Percentiles rank a stretch among this genome's conserved stretches.
phyloP scores from a whole-genome alignment of 2,113 vertebrate species.

The Salvelinus namaycush region DNA sequence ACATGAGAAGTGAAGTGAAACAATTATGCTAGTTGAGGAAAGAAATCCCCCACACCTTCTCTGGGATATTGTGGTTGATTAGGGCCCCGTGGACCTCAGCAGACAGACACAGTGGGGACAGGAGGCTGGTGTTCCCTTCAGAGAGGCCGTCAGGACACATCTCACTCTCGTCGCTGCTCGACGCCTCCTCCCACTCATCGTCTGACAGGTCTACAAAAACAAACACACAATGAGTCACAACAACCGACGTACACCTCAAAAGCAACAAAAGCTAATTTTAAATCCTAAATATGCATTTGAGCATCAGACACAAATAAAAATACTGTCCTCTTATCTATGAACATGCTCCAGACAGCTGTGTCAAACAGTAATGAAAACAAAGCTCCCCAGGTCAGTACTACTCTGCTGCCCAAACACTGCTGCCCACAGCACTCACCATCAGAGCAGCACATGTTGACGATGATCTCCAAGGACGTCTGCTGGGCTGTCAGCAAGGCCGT shows the following conservation, averaged over 20 bases:
- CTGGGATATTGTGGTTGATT: conserved; percentile 84
- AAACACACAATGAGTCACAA: neutral
- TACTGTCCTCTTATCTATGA: conserved; percentile 16
- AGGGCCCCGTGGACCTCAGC: conserved; percentile 86
- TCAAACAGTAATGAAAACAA: conserved; percentile 41
- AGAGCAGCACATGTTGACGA: conserved; percentile 96
- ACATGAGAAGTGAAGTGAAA: no score
- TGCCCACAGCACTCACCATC: conserved; percentile 80
- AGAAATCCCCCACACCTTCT: conserved; percentile 77
- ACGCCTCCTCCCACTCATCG: conserved; percentile 94
- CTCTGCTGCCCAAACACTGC: conserved; percentile 17
- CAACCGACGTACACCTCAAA: neutral
- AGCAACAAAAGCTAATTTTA: neutral
- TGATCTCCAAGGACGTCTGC: conserved; percentile 93
- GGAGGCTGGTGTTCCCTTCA: conserved; percentile 73
- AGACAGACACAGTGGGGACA: conserved; percentile 93
- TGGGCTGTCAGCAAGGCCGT: conserved; percentile 88
- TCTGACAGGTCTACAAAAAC: conserved; percentile 82
- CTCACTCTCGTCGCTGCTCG: conserved; percentile 94
- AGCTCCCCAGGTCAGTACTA: conserved; percentile 38
- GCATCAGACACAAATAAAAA: neutral
- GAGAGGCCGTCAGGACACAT: conserved; percentile 77
- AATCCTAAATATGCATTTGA: neutral
- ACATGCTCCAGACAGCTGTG: conserved; percentile 25
- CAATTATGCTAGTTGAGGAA: no score